Evolutionary conservation across 1,140 invertebrate genomes (phyloP).

Genomic region (Pachypeltis micranthus): DNA sequence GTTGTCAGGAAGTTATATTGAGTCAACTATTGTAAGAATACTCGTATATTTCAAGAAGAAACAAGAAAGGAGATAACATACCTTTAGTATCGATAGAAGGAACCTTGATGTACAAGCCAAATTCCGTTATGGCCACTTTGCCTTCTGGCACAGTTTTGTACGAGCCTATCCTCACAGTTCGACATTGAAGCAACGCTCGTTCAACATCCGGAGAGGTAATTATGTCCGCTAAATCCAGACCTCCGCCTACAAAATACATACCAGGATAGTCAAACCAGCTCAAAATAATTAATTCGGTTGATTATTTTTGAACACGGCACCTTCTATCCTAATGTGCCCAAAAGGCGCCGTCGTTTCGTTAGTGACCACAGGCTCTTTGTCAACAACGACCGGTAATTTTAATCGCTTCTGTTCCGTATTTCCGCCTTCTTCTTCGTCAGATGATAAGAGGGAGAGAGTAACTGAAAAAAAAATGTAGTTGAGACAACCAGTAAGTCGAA

Average conservation of each 20-base stretch:
- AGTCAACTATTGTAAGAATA: too few relatives aligned
- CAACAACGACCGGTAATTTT: slow-evolving; percentile 25
- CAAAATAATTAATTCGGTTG: slow-evolving; percentile 17
- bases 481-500: not conserved
- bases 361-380: slow-evolving; percentile 42
- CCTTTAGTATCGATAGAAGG: slow-evolving; percentile 41
- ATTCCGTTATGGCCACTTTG: slow-evolving; percentile 50
- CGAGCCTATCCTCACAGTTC: slow-evolving; percentile 65
- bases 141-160: slow-evolving; percentile 58
- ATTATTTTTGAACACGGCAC: slow-evolving; percentile 20
- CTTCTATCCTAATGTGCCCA: not conserved
- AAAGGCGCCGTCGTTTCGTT: slow-evolving; percentile 29
- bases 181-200: slow-evolving; percentile 43
- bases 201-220: slow-evolving; percentile 30
- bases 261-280: not conserved
- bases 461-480: not conserved
- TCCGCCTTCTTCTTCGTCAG: slow-evolving; percentile 23
- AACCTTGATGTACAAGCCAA: slow-evolving; percentile 52
- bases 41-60: too few relatives aligned
- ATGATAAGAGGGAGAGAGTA: slow-evolving; percentile 11
- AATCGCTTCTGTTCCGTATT: slow-evolving; percentile 16
- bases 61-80: too few relatives aligned
- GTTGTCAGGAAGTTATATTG: too few relatives aligned
- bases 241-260: slow-evolving; percentile 34
- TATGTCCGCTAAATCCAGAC: slow-evolving; percentile 29